Conservation (phyloP, 2,797 vertebrate genomes). For the Neomorphus geoffroyi region DNA sequence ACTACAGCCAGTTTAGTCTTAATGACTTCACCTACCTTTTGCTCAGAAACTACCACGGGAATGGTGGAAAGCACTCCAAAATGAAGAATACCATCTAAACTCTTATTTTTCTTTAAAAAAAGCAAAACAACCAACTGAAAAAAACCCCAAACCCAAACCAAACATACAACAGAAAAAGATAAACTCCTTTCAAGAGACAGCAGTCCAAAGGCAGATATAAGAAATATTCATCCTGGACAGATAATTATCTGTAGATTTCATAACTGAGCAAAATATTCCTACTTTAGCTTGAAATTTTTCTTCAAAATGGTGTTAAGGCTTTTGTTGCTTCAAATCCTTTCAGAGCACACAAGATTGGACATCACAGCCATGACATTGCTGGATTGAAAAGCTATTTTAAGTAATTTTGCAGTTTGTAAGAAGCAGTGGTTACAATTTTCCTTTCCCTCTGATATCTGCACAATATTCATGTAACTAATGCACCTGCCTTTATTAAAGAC, state of each 20-base stretch:
- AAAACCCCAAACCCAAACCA: not conserved
- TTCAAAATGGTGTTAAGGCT: not conserved
- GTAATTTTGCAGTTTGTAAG: not conserved
- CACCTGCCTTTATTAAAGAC: not conserved
- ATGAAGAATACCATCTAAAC: not conserved
- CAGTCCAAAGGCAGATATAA: not conserved
- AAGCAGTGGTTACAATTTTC: not conserved
- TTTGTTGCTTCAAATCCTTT: slow-evolving; percentile 11
- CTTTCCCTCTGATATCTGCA: not conserved
- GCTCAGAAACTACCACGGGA: not conserved
- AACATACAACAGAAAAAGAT: not conserved
- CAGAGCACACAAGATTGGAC: not conserved
- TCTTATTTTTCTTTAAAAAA: not conserved
- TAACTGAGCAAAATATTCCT: not conserved
- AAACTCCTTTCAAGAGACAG: not conserved
- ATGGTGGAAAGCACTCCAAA: not conserved
- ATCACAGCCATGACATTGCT: not conserved
- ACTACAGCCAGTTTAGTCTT: not conserved
- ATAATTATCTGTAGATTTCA: not conserved
- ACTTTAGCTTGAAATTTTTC: not conserved
- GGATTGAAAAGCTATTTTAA: slow-evolving; percentile 3
- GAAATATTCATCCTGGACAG: not conserved
- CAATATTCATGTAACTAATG: not conserved
- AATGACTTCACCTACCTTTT: not conserved
- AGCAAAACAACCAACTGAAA: not conserved